phyloP scores from a whole-genome alignment of 1,140 invertebrate genomes.

The Arctopsyche grandis region DNA sequence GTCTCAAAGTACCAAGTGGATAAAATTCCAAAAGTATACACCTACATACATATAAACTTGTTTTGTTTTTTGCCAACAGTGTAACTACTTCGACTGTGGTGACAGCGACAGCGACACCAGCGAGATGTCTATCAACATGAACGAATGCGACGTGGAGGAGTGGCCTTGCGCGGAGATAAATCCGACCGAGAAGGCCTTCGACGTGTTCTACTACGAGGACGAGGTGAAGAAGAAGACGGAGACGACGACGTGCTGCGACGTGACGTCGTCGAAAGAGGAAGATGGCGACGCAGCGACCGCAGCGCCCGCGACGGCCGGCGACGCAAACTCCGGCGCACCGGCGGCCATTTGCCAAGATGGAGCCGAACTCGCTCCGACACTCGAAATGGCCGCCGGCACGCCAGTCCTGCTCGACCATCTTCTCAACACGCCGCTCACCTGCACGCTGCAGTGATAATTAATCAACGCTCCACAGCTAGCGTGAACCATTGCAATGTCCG shows the following conservation, averaged over 20 bases:
- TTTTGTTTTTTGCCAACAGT: constrained; percentile 57
- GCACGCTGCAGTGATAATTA: constrained; percentile 62
- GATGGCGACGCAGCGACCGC: neutral
- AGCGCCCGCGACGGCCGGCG: neutral
- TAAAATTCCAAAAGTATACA: too few relatives aligned
- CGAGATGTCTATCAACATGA: constrained; percentile 46
- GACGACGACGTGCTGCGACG: neutral
- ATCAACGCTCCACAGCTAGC: neutral
- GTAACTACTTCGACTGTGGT: constrained; percentile 66
- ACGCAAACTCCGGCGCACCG: neutral
- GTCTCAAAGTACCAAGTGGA: too few relatives aligned
- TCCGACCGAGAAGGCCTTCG: neutral
- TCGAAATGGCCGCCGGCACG: constrained; percentile 66
- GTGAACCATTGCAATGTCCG: neutral
- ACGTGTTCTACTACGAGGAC: constrained; percentile 44
- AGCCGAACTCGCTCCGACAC: constrained; percentile 42
- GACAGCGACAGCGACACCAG: constrained; percentile 64
- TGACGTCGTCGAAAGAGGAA: neutral
- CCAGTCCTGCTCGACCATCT: constrained; percentile 66
- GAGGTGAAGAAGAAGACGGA: constrained; percentile 34
- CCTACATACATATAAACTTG: neutral
- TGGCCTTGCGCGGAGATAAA: constrained; percentile 32
- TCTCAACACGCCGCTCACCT: constrained; percentile 65
- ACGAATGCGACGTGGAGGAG: constrained; percentile 46
- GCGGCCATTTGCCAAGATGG: constrained; percentile 36